phyloP scores from a whole-genome alignment of 2,888 invertebrate genomes.

The Hoplodrina blanda region DNA sequence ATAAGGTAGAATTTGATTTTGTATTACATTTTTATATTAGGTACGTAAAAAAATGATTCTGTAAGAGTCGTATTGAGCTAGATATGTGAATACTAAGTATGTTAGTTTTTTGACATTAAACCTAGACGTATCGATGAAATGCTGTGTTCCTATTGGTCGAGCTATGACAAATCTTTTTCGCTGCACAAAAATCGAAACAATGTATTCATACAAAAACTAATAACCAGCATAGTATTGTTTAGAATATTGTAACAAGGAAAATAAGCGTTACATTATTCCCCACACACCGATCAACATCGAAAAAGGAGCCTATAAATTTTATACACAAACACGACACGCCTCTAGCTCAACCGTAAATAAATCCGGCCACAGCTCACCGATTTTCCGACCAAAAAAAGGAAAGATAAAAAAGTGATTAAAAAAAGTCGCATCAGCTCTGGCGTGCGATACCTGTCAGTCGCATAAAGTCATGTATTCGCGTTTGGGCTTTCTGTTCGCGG shows the following conservation, averaged over 20 bases:
- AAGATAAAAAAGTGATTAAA: slow-evolving; percentile 57
- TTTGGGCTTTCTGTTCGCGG: slow-evolving; percentile 39
- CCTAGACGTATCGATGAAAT: background rate
- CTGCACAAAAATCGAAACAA: background rate
- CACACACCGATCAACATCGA: slow-evolving; percentile 42
- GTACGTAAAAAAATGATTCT: no score
- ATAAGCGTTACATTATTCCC: slow-evolving; percentile 30
- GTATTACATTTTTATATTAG: background rate
- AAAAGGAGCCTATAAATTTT: slow-evolving; percentile 56
- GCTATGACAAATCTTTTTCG: background rate
- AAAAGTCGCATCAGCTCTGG: slow-evolving; percentile 55
- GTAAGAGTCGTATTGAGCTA: no score
- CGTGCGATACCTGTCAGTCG: slow-evolving; percentile 60
- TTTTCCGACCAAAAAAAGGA: slow-evolving; percentile 38
- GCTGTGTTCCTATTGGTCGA: background rate
- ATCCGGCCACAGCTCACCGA: slow-evolving; percentile 54
- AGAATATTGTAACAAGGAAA: slow-evolving; percentile 16
- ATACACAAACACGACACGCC: slow-evolving; percentile 46
- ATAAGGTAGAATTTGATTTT: slow-evolving; percentile 5
- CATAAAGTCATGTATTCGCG: slow-evolving; percentile 61
- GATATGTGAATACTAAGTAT: no score
- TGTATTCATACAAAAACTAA: slow-evolving; percentile 33
- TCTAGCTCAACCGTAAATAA: slow-evolving; percentile 60
- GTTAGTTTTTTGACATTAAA: no score
- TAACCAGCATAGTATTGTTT: slow-evolving; percentile 10